Conservation (phyloP, 2,797 vertebrate genomes). For the Protosalanx chinensis region DNA sequence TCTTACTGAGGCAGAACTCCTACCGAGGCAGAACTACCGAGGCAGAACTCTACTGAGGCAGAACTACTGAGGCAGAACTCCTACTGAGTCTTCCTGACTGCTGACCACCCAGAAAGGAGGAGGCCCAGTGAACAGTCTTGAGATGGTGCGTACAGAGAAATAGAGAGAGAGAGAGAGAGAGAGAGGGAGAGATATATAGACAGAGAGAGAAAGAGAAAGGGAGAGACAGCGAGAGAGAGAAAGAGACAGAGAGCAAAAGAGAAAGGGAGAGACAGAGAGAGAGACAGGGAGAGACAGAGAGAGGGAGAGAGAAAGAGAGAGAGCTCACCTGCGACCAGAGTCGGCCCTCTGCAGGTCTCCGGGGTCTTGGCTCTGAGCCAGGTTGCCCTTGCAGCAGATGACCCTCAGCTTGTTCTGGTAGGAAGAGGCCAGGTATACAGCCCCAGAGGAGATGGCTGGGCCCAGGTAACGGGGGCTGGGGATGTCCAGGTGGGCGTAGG, state of each 20-base stretch:
- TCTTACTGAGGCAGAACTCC: too few relatives aligned
- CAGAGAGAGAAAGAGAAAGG: neutral
- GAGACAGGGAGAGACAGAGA: neutral
- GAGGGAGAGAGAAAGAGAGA: neutral
- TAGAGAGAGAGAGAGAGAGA: neutral
- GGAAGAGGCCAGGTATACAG: constrained; percentile 92
- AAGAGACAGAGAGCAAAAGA: too few relatives aligned
- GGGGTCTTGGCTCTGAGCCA: constrained; percentile 81
- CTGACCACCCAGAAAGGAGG: constrained; percentile 3
- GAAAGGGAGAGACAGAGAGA: neutral
- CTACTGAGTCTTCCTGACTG: too few relatives aligned
- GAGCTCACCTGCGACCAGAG: constrained; percentile 82
- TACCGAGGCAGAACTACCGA: too few relatives aligned
- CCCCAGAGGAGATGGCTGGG: constrained; percentile 93
- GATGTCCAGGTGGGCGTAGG: constrained; percentile 90
- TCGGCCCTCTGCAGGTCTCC: constrained; percentile 83
- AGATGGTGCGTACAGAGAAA: neutral
- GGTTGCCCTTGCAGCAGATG: constrained; percentile 96
- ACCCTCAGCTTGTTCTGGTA: constrained; percentile 97
- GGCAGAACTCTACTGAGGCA: too few relatives aligned
- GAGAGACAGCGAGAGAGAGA: too few relatives aligned
- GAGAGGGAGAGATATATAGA: neutral
- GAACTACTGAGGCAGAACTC: too few relatives aligned
- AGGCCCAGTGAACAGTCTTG: neutral
- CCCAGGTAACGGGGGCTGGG: constrained; percentile 93